Evolutionary conservation across 2,113 vertebrate genomes (phyloP).

Genomic region (Labrus mixtus): DNA sequence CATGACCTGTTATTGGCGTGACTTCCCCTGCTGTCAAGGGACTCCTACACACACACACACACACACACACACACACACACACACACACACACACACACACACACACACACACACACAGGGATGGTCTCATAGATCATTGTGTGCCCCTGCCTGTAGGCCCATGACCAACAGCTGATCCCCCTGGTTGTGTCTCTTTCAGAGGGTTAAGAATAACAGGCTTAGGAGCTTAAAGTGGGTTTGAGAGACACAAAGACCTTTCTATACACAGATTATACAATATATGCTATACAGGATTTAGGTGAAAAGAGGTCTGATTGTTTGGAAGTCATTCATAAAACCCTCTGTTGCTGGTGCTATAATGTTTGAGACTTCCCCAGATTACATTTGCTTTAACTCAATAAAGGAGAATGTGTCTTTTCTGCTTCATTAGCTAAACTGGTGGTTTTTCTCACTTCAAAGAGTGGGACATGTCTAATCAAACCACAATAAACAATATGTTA

Average conservation of each 20-base stretch:
- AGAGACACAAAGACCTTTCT: conserved; percentile 39
- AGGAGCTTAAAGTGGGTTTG: conserved; percentile 36
- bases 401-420: background rate
- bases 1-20: conserved; percentile 18
- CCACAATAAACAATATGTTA: conserved; percentile 7
- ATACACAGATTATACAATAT: conserved; percentile 3
- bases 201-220: conserved; percentile 65
- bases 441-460: background rate
- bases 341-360: conserved; percentile 8
- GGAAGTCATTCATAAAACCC: conserved; percentile 24
- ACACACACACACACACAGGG: background rate
- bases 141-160: background rate
- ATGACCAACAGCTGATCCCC: conserved; percentile 28
- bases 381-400: background rate
- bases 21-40: conserved; percentile 53
- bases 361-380: background rate
- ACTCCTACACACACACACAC: conserved; percentile 4
- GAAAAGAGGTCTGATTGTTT: conserved; percentile 30
- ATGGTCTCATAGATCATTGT: conserved; percentile 14
- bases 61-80: background rate
- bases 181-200: conserved; percentile 26
- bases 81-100: too few species aligned
- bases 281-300: conserved; percentile 34
- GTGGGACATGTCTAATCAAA: background rate
- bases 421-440: background rate